Evolutionary conservation across 1,140 invertebrate genomes (phyloP).

Genomic region (Planococcus citri): DNA sequence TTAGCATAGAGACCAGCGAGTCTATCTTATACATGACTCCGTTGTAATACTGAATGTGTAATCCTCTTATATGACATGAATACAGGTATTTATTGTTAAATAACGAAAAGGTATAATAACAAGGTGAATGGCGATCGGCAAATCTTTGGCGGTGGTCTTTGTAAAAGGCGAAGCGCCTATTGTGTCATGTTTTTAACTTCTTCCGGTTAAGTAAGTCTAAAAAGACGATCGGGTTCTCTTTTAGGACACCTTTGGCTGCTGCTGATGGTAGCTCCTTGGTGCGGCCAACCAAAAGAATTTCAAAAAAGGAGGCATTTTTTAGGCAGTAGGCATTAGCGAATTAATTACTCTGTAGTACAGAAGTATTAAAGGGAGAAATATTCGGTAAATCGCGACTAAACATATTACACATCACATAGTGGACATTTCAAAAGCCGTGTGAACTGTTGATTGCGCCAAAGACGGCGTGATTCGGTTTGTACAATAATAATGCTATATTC

Average conservation of each 20-base stretch:
- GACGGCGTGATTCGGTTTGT: not conserved
- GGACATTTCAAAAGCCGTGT: not conserved
- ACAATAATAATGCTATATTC: slow-evolving; percentile 20
- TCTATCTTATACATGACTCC: not conserved
- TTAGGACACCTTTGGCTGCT: not conserved
- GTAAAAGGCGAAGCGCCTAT: not conserved
- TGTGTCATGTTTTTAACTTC: slow-evolving; percentile 11
- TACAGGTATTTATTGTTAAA: slow-evolving; percentile 19
- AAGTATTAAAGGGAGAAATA: not conserved
- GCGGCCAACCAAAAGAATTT: too few species aligned
- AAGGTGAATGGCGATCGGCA: slow-evolving; percentile 11
- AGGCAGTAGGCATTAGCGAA: not conserved
- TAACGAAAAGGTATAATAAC: slow-evolving; percentile 19
- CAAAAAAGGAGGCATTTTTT: not conserved
- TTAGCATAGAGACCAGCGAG: not conserved
- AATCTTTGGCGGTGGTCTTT: slow-evolving; percentile 20
- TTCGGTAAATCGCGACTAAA: not conserved
- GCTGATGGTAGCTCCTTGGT: too few species aligned
- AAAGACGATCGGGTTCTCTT: not conserved
- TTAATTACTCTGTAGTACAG: not conserved
- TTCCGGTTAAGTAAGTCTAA: slow-evolving; percentile 11
- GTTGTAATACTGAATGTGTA: not conserved
- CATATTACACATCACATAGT: too few species aligned
- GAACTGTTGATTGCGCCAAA: not conserved
- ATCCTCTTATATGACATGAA: slow-evolving; percentile 18